Conservation (phyloP, 2,797 vertebrate species). For the Sebastes nivosus region DNA sequence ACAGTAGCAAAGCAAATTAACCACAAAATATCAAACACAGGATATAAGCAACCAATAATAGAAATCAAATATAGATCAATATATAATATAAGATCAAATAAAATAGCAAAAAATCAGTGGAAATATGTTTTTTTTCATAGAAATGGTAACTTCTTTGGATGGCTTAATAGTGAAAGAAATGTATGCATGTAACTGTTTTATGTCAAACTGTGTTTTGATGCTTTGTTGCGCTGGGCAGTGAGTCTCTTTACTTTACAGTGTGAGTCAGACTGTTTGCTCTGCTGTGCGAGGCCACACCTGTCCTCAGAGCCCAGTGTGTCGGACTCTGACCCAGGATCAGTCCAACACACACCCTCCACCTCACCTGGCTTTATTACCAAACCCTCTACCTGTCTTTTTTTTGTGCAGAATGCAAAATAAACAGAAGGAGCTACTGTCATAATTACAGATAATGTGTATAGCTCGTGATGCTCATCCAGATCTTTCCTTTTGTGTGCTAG, state of each 20-base stretch:
- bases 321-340: slow-evolving; percentile 75
- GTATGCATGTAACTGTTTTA: background rate
- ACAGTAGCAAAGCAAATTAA: background rate
- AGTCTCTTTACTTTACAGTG: slow-evolving; percentile 17
- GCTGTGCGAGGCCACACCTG: slow-evolving; percentile 65
- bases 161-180: background rate
- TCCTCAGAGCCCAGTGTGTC: slow-evolving; percentile 26
- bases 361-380: background rate
- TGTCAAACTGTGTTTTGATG: background rate
- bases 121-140: background rate
- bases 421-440: background rate
- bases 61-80: background rate
- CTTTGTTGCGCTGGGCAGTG: background rate
- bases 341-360: slow-evolving; percentile 6
- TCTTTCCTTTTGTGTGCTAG: background rate
- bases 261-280: slow-evolving; percentile 60
- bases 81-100: background rate
- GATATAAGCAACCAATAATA: background rate
- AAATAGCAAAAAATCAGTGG: background rate
- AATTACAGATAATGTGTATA: background rate
- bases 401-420: background rate
- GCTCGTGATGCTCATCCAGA: background rate
- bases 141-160: background rate
- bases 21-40: background rate
- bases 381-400: background rate